A percentile compares a stretch with the other conserved stretches of the same genome.
Evolutionary conservation across 2,113 vertebrate genomes (phyloP).

Genomic region (Mormoops blainvillei): DNA sequence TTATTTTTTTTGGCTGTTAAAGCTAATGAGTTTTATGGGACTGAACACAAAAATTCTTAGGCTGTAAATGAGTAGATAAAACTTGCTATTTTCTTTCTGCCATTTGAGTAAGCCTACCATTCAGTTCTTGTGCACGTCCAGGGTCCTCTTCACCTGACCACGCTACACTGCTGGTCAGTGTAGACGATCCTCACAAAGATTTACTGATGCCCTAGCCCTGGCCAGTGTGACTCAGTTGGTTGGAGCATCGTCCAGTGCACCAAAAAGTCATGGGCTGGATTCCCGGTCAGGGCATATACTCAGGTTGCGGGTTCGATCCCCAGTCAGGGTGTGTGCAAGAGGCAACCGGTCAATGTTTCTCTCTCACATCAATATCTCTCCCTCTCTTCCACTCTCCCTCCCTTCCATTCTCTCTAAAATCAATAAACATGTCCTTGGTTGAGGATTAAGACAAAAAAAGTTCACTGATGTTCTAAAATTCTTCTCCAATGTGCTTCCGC

Average conservation of each 20-base stretch:
- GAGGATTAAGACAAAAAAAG: no score
- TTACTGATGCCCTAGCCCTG: not conserved
- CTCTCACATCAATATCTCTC: no score
- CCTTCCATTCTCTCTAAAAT: no score
- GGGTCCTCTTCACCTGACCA: not conserved
- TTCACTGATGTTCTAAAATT: not conserved
- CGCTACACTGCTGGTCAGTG: not conserved
- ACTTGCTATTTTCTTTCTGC: not conserved
- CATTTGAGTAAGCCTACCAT: not conserved
- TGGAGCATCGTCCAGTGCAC: no score
- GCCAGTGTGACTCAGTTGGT: no score
- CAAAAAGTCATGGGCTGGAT: no score
- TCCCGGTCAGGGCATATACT: no score
- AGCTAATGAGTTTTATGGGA: not conserved
- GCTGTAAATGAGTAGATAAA: not conserved
- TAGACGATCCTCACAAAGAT: not conserved
- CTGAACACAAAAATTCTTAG: not conserved
- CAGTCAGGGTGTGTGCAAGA: no score
- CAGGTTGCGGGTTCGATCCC: no score
- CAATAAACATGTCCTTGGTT: no score
- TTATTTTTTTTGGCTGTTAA: not conserved
- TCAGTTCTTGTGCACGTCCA: not conserved
- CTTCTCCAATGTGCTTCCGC: not conserved
- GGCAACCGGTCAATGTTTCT: no score
- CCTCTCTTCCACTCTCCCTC: no score